phyloP scores from a whole-genome alignment of 2,888 invertebrate genomes.

The Agrochola circellaris region DNA sequence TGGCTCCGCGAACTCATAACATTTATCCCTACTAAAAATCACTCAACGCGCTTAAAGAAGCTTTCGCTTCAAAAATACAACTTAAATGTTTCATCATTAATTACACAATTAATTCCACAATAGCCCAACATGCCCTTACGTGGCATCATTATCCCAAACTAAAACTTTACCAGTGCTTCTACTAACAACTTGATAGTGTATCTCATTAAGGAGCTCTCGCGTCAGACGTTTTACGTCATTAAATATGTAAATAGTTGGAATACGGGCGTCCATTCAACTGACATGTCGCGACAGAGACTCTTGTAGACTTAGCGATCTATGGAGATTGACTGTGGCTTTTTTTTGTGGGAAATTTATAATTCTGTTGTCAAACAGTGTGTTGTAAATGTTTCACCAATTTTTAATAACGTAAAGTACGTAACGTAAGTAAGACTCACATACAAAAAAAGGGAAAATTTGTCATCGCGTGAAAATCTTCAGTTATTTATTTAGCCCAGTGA shows the following conservation, averaged over 20 bases:
- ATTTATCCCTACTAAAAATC: too few relatives aligned
- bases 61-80: not conserved
- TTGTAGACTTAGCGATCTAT: slow-evolving; percentile 75
- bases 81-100: slow-evolving; percentile 4
- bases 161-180: slow-evolving; percentile 56
- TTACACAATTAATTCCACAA: slow-evolving; percentile 15
- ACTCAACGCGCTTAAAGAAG: too few relatives aligned
- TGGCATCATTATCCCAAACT: slow-evolving; percentile 56
- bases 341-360: not conserved
- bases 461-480: too few relatives aligned
- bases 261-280: slow-evolving; percentile 86
- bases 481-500: too few relatives aligned
- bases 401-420: too few relatives aligned
- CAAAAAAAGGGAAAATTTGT: too few relatives aligned
- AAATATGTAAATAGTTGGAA: slow-evolving; percentile 89
- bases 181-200: slow-evolving; percentile 79
- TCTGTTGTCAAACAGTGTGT: too few relatives aligned
- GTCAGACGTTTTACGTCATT: slow-evolving; percentile 87
- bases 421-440: too few relatives aligned
- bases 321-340: slow-evolving; percentile 58
- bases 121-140: slow-evolving; percentile 5
- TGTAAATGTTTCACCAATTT: too few relatives aligned
- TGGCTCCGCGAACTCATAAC: too few relatives aligned
- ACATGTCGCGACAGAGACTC: slow-evolving; percentile 83
- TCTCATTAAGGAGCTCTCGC: slow-evolving; percentile 84